These are phyloP conservation scores for Mystacornis crossleyi DNA, from an alignment of 2,113 vertebrate species.

Conservation along the genomic window DNA sequence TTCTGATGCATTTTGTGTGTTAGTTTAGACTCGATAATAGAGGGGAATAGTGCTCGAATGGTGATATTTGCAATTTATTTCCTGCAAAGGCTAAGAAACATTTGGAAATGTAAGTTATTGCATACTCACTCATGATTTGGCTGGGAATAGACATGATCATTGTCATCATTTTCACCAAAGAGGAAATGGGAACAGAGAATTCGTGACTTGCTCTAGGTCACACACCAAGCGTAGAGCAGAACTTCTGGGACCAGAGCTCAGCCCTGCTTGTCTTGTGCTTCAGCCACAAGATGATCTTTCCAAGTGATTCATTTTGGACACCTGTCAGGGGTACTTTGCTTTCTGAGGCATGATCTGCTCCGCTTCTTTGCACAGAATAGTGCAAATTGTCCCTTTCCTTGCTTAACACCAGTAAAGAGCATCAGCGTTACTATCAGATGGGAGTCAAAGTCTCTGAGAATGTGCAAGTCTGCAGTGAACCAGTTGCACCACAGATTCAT, in stretches of 20 bases:
- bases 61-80: neutral
- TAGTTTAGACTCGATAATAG: neutral
- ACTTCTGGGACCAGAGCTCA: neutral
- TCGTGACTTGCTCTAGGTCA: constrained; percentile 45
- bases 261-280: constrained; percentile 26
- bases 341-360: neutral
- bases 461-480: neutral
- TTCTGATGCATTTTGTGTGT: neutral
- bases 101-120: neutral
- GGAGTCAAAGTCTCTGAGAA: neutral
- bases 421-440: neutral
- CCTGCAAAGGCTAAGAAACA: neutral
- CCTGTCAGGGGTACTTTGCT: neutral
- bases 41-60: neutral
- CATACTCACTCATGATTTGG: neutral
- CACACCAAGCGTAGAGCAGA: neutral
- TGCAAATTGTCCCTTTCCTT: neutral
- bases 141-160: neutral
- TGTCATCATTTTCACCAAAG: constrained; percentile 16
- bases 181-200: constrained; percentile 47
- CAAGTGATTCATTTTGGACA: neutral
- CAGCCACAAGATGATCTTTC: neutral
- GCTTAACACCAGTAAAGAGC: neutral
- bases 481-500: neutral
- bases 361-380: neutral